A percentile compares a stretch with the other conserved stretches of the same genome.
Evolutionary conservation across 2,888 invertebrate genomes (phyloP).

Genomic region (Electrophaes corylata): DNA sequence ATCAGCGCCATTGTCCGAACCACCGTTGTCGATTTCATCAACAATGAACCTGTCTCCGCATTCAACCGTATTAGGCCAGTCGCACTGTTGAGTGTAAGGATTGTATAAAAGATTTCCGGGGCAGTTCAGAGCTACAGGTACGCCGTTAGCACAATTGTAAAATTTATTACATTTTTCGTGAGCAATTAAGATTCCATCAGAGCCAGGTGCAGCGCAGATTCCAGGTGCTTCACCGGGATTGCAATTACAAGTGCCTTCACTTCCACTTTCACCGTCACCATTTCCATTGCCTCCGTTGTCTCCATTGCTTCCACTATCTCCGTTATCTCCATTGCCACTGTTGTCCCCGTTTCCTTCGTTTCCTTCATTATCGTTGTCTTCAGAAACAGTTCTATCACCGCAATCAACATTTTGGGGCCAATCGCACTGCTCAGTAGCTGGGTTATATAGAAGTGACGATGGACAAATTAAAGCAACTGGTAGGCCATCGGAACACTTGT

Average conservation of each 20-base stretch:
- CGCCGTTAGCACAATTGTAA: constrained; percentile 46
- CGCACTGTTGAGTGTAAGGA: constrained; percentile 43
- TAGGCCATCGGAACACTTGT: constrained; percentile 84
- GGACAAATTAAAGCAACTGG: constrained; percentile 82
- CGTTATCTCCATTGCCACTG: constrained; percentile 10
- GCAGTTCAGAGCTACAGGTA: constrained; percentile 39
- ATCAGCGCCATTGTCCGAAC: constrained; percentile 24
- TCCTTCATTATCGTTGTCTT: constrained; percentile 5
- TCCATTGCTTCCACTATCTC: neutral
- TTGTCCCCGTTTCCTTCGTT: constrained; percentile 2
- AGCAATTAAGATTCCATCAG: constrained; percentile 49
- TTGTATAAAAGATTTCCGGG: constrained; percentile 25
- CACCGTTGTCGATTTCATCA: constrained; percentile 21
- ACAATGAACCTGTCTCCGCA: constrained; percentile 45
- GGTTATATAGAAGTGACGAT: constrained; percentile 77
- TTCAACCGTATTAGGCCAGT: constrained; percentile 48
- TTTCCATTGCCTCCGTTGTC: constrained; percentile 7
- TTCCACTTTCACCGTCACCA: constrained; percentile 8
- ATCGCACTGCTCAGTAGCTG: constrained; percentile 77
- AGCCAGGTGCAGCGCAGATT: constrained; percentile 46
- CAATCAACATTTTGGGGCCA: constrained; percentile 84
- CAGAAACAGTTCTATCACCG: constrained; percentile 41
- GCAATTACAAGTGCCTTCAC: constrained; percentile 33
- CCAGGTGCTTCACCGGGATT: constrained; percentile 40
- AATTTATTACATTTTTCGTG: constrained; percentile 56